These are phyloP conservation scores for Coelogynopora nodosa DNA, from an alignment of 2,888 invertebrate species.

Conservation along the genomic window DNA sequence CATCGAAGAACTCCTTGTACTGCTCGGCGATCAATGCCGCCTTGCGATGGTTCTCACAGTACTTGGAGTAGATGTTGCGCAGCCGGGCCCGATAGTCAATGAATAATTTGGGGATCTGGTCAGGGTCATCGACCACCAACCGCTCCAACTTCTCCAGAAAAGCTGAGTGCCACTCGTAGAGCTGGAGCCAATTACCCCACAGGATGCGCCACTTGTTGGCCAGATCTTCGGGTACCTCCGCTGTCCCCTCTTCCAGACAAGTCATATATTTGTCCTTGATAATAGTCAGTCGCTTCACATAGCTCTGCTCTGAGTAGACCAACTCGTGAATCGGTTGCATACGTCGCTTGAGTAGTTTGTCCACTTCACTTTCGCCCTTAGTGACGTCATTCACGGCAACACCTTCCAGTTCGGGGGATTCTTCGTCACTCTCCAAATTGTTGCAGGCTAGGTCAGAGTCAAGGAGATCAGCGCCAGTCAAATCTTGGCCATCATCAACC, in stretches of 20 bases:
- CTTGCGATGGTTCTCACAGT: conserved; percentile 46
- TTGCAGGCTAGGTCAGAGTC: neutral
- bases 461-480: neutral
- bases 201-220: conserved; percentile 40
- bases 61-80: conserved; percentile 42
- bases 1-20: conserved; percentile 41
- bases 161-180: conserved; percentile 41
- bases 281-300: neutral
- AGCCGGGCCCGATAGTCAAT: conserved; percentile 40
- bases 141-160: conserved; percentile 30
- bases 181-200: conserved; percentile 45
- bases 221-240: conserved; percentile 41
- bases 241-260: neutral
- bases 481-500: neutral
- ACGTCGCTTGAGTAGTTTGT: neutral
- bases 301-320: conserved; percentile 15
- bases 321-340: conserved; percentile 38
- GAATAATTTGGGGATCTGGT: conserved; percentile 40
- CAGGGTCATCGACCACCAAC: neutral
- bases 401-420: neutral
- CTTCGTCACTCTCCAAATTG: neutral
- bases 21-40: conserved; percentile 41
- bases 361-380: neutral
- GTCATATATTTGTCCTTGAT: conserved; percentile 37
- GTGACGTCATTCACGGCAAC: neutral